These are phyloP conservation scores for Drosophila cardini DNA, from an alignment of 1,140 invertebrate species.

Conservation along the genomic window DNA sequence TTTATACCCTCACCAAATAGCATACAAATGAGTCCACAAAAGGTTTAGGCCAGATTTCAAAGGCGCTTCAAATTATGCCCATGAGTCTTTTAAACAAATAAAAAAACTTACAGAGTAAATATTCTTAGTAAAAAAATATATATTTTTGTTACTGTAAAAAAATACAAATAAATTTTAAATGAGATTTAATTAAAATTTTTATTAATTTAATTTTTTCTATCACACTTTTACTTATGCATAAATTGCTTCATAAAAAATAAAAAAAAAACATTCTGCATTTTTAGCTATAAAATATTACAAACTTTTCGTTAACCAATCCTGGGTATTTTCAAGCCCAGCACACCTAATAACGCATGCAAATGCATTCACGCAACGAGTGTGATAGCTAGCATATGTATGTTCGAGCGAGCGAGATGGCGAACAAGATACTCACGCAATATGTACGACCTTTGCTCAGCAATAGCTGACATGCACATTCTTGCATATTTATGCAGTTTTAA, in stretches of 20 bases:
- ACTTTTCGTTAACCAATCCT: no score
- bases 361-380: not conserved
- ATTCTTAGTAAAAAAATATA: no score
- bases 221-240: no score
- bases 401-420: not conserved
- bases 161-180: not conserved
- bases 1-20: constrained; percentile 40
- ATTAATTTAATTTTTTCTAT: no score
- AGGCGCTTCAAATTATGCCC: not conserved
- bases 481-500: constrained; percentile 82
- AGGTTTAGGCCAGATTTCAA: constrained; percentile 22
- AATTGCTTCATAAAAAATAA: no score
- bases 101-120: no score
- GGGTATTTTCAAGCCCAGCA: not conserved
- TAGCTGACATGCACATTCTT: constrained; percentile 65
- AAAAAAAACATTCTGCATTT: no score
- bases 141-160: no score
- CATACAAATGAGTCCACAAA: constrained; percentile 19
- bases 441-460: constrained; percentile 57
- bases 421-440: constrained; percentile 9
- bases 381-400: not conserved
- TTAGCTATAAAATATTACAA: not conserved
- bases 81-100: no score
- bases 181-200: not conserved
- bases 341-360: not conserved